Percentiles rank a stretch among this genome's conserved stretches.
These are phyloP conservation scores for Pristionchus japonicus DNA, from an alignment of 2,888 invertebrate species.

Conservation along the genomic window DNA sequence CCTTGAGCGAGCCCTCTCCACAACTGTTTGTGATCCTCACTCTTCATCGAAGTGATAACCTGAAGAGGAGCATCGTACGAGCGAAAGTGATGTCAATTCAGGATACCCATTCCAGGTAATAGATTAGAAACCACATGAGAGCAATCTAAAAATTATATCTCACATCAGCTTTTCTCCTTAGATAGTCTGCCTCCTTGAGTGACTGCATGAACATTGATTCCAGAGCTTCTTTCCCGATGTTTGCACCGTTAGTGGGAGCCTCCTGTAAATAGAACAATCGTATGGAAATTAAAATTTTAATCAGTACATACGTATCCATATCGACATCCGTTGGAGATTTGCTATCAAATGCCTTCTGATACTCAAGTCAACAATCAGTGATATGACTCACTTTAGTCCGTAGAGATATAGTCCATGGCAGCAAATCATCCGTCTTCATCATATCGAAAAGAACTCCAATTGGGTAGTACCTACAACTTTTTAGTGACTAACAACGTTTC, in stretches of 20 bases:
- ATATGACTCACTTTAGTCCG: slow-evolving; percentile 82
- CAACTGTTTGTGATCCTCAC: slow-evolving; percentile 94
- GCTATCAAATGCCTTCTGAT: not conserved
- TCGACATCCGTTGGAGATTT: no score
- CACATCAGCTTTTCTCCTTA: slow-evolving; percentile 88
- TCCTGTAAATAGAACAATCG: no score
- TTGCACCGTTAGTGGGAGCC: slow-evolving; percentile 41
- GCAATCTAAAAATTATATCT: not conserved
- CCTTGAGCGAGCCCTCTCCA: slow-evolving; percentile 95
- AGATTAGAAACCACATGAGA: not conserved
- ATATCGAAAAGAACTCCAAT: slow-evolving; percentile 92
- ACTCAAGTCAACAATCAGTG: not conserved
- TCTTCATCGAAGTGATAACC: slow-evolving; percentile 78
- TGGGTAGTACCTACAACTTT: slow-evolving; percentile 80
- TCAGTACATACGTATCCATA: no score
- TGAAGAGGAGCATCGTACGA: no score
- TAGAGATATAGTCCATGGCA: slow-evolving; percentile 94
- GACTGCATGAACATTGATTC: slow-evolving; percentile 94
- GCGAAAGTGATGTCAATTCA: no score
- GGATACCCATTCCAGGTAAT: slow-evolving; percentile 49
- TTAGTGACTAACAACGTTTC: not conserved
- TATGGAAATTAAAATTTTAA: no score
- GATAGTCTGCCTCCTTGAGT: slow-evolving; percentile 96
- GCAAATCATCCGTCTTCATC: slow-evolving; percentile 81
- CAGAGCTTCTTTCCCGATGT: slow-evolving; percentile 85